Evolutionary conservation across 1,140 invertebrate genomes (phyloP).

Genomic region (Drosophila lacteicornis): DNA sequence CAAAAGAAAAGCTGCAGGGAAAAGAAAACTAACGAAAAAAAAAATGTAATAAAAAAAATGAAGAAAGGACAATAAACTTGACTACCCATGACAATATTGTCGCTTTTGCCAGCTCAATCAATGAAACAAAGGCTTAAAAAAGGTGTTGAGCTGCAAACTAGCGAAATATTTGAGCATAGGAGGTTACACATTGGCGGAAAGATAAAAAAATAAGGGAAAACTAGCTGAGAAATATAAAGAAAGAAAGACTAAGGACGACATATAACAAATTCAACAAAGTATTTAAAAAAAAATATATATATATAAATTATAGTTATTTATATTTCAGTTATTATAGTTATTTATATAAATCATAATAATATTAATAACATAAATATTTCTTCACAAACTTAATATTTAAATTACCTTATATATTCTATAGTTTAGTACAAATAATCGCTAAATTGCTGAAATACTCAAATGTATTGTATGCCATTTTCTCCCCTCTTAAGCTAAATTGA

Average conservation of each 20-base stretch:
- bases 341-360: not conserved
- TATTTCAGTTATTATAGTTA: no score
- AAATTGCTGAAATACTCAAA: conserved; percentile 1
- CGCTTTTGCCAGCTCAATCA: conserved; percentile 13
- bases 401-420: not conserved
- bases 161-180: not conserved
- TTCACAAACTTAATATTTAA: not conserved
- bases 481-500: conserved; percentile 23
- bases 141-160: conserved; percentile 4
- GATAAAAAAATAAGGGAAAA: not conserved
- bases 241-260: no score
- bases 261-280: no score
- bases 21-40: conserved; percentile 32
- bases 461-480: conserved; percentile 14
- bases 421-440: conserved; percentile 6
- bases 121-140: conserved; percentile 18
- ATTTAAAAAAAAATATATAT: no score
- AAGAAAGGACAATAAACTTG: conserved; percentile 52
- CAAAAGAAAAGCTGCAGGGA: conserved; percentile 48
- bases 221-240: not conserved
- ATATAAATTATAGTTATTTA: no score
- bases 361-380: no score
- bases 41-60: conserved; percentile 7
- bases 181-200: not conserved
- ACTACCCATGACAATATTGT: conserved; percentile 30